Percentiles rank a stretch among this genome's conserved stretches.
phyloP scores from a whole-genome alignment of 2,113 vertebrate species.

The Daboia siamensis region DNA sequence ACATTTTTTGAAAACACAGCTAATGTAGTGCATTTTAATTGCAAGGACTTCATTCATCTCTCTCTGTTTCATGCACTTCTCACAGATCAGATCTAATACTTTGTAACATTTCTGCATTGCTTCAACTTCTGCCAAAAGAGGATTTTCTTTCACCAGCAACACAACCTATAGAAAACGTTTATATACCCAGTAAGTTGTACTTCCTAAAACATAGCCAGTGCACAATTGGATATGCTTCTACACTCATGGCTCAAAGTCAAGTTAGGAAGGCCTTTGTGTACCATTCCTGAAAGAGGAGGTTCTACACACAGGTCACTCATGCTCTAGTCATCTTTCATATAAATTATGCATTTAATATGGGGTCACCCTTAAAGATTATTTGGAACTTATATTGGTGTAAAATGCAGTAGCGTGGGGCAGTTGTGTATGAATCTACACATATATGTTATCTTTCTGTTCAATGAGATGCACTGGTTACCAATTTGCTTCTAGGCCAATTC shows the following conservation, averaged over 20 bases:
- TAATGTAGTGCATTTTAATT: constrained; percentile 98
- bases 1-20: constrained; percentile 91
- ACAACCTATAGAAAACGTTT: constrained; percentile 77
- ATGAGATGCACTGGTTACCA: neutral
- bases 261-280: neutral
- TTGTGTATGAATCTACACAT: neutral
- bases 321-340: neutral
- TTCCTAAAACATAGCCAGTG: neutral
- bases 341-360: neutral
- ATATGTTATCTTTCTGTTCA: neutral
- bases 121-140: constrained; percentile 80
- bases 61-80: constrained; percentile 95
- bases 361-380: neutral
- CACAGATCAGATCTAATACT: constrained; percentile 94
- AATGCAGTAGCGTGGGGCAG: neutral
- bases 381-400: neutral
- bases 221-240: neutral
- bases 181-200: neutral
- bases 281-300: neutral
- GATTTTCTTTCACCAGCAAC: constrained; percentile 90
- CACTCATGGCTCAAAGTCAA: neutral
- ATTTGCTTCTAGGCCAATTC: neutral
- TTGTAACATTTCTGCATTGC: constrained; percentile 86
- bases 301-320: neutral
- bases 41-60: constrained; percentile 99